Conservation (phyloP, 92 coral and sea anemone species). For the Desmophyllum pertusum region DNA sequence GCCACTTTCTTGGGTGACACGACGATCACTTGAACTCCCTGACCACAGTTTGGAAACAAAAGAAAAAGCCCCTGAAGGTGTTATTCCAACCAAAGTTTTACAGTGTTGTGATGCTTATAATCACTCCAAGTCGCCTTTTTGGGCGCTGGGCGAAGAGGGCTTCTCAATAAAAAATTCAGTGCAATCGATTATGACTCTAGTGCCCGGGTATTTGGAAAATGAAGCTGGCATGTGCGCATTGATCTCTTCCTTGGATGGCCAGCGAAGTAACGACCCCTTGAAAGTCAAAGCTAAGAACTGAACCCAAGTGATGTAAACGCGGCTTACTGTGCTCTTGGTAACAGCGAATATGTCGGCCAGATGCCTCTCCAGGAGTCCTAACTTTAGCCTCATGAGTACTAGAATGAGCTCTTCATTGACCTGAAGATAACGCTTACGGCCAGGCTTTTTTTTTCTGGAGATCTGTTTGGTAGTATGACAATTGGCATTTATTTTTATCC, state of each 20-base stretch:
- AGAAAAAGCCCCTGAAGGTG: conserved; percentile 63
- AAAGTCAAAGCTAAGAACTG: conserved; percentile 14
- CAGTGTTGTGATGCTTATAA: conserved; percentile 63
- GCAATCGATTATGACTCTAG: conserved; percentile 57
- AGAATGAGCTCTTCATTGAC: conserved; percentile 11
- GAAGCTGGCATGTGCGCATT: conserved; percentile 41
- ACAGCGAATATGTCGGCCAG: conserved; percentile 6
- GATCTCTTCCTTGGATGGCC: conserved; percentile 25
- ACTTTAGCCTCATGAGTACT: conserved; percentile 6
- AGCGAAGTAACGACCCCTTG: conserved; percentile 2
- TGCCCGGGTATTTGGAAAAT: conserved; percentile 57
- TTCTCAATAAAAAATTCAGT: conserved; percentile 60
- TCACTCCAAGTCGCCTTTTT: conserved; percentile 63
- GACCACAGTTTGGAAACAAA: conserved; percentile 61
- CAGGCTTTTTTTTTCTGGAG: conserved; percentile 10
- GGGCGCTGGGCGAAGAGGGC: conserved; percentile 71
- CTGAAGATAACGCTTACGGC: conserved; percentile 19
- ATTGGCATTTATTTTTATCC: conserved; percentile 22
- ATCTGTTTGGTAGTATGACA: conserved; percentile 18
- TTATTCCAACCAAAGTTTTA: conserved; percentile 64
- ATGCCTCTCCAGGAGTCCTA: conserved; percentile 2
- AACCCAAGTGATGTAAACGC: background rate
- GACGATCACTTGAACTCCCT: conserved; percentile 56
- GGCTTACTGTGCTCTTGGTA: conserved; percentile 4
- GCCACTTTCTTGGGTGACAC: conserved; percentile 66